Conservation (phyloP, 1,140 invertebrate species). For the Trissolcus basalis region DNA sequence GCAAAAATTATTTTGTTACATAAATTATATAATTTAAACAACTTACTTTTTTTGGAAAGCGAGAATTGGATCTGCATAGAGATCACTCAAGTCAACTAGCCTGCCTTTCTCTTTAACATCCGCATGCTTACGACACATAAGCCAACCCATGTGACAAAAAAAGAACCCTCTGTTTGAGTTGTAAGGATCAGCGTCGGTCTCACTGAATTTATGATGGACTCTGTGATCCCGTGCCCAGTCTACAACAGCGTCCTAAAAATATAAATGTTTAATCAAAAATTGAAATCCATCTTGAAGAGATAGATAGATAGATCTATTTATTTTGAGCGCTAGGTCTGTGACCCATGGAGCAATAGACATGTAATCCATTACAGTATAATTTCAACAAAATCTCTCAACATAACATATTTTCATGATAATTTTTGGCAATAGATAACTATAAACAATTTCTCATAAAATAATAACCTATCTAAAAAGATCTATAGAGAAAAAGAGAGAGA, state of each 20-base stretch:
- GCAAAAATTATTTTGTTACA: neutral
- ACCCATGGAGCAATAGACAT: too few relatives aligned
- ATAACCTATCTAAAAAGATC: too few relatives aligned
- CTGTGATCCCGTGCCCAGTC: conserved; percentile 97
- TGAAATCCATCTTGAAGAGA: too few relatives aligned
- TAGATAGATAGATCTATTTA: too few relatives aligned
- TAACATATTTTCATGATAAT: too few relatives aligned
- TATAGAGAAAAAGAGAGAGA: neutral
- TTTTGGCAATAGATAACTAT: too few relatives aligned
- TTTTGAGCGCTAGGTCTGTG: too few relatives aligned
- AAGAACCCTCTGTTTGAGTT: conserved; percentile 97
- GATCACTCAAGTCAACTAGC: conserved; percentile 89
- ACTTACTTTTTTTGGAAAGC: conserved; percentile 90
- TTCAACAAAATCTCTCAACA: too few relatives aligned
- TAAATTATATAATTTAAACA: conserved; percentile 1
- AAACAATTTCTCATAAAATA: too few relatives aligned
- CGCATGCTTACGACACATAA: conserved; percentile 92
- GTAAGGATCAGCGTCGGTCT: conserved; percentile 97
- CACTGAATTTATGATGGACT: conserved; percentile 96
- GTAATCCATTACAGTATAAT: too few relatives aligned
- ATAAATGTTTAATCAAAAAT: neutral
- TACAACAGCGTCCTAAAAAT: conserved; percentile 87
- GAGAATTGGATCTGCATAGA: conserved; percentile 89
- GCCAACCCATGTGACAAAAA: conserved; percentile 97
- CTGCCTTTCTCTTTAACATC: conserved; percentile 91